phyloP scores from a whole-genome alignment of 2,888 invertebrate genomes.

The Linnaemya vulpina region DNA sequence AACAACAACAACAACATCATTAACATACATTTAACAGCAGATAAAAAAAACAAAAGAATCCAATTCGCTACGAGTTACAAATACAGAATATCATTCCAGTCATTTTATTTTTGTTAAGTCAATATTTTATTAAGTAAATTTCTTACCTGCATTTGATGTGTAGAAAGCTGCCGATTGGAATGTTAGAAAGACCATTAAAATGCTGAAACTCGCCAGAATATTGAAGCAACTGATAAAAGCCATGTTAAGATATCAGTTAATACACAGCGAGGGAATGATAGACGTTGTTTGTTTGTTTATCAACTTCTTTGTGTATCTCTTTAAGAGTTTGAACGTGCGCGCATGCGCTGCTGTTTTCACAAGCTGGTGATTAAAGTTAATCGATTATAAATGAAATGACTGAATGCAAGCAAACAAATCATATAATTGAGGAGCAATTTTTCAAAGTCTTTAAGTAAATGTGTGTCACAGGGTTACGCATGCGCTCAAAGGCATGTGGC shows the following conservation, averaged over 20 bases:
- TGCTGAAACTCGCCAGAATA: conserved; percentile 75
- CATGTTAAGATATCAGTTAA: conserved; percentile 44
- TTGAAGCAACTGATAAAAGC: conserved; percentile 64
- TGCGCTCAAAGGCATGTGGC: conserved; percentile 46
- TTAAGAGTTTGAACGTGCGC: conserved; percentile 18
- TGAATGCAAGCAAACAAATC: conserved; percentile 22
- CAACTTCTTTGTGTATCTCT: neutral
- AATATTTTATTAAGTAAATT: conserved; percentile 1
- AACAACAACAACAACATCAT: conserved; percentile 8
- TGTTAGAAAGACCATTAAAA: conserved; percentile 75
- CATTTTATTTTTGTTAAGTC: neutral
- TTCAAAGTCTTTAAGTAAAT: conserved; percentile 29
- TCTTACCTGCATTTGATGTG: conserved; percentile 79
- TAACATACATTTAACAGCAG: conserved; percentile 29
- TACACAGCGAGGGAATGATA: neutral
- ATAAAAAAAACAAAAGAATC: neutral
- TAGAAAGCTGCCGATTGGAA: conserved; percentile 80
- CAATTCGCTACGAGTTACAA: conserved; percentile 1
- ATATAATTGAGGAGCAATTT: conserved; percentile 25
- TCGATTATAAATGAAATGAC: conserved; percentile 35
- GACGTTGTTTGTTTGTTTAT: neutral
- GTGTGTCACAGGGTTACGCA: conserved; percentile 67
- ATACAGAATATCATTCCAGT: neutral
- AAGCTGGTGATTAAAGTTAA: conserved; percentile 60
- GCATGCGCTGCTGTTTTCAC: conserved; percentile 54